Conservation (phyloP, 2,113 vertebrate species). For the Lycaon pictus region DNA sequence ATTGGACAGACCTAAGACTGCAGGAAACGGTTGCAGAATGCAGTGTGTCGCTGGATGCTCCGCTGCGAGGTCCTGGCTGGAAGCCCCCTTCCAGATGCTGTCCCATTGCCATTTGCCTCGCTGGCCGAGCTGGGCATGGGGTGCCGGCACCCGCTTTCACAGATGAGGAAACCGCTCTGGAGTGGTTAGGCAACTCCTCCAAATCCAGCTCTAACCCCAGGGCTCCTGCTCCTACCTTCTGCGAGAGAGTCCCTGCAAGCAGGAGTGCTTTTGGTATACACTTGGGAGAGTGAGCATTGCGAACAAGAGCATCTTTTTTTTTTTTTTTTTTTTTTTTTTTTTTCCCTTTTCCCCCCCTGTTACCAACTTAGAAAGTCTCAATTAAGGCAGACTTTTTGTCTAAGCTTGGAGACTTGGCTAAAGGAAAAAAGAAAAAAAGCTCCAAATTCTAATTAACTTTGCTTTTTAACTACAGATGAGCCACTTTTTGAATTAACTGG, state of each 20-base stretch:
- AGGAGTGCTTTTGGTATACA: not conserved
- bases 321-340: not conserved
- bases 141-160: not conserved
- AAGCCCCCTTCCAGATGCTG: not conserved
- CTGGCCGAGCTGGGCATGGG: not conserved
- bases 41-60: no score
- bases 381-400: slow-evolving; percentile 9
- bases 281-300: not conserved
- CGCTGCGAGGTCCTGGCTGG: accelerated
- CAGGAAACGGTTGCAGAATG: not conserved
- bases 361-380: not conserved
- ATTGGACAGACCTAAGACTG: not conserved
- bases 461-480: slow-evolving; percentile 74
- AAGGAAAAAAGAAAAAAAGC: not conserved
- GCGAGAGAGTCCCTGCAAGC: no score
- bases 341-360: no score
- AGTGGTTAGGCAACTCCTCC: not conserved
- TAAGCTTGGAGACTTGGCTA: slow-evolving; percentile 34
- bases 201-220: not conserved
- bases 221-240: accelerated
- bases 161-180: not conserved
- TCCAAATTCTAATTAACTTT: slow-evolving; percentile 63
- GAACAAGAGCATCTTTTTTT: not conserved
- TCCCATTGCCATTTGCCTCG: accelerated
- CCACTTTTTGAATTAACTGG: slow-evolving; percentile 27